These are phyloP conservation scores for Drosophila robusta DNA, from an alignment of 2,888 invertebrate genomes.

Conservation along the genomic window DNA sequence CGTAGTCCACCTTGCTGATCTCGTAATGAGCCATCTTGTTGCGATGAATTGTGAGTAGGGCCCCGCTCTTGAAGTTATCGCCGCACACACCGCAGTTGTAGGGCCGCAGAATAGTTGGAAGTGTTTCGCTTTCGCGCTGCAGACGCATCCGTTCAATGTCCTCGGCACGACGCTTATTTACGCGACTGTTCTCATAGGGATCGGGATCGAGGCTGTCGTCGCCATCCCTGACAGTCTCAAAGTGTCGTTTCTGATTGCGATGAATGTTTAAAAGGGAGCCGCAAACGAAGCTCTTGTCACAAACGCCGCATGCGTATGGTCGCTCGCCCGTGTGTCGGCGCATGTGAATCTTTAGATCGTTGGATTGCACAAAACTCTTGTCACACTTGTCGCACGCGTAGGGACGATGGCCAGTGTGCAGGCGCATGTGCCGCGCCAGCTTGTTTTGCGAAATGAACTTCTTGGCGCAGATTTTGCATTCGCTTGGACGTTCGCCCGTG, in stretches of 20 bases:
- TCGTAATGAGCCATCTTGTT: slow-evolving; percentile 66
- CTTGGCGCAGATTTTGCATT: slow-evolving; percentile 82
- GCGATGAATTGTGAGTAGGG: slow-evolving; percentile 61
- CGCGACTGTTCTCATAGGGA: slow-evolving; percentile 81
- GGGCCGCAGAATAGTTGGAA: slow-evolving; percentile 10
- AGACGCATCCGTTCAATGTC: slow-evolving; percentile 59
- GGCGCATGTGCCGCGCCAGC: slow-evolving; percentile 87
- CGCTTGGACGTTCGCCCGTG: slow-evolving; percentile 87
- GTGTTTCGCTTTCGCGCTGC: slow-evolving; percentile 25
- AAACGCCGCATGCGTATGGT: slow-evolving; percentile 88
- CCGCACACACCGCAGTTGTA: slow-evolving; percentile 63
- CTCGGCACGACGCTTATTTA: slow-evolving; percentile 62
- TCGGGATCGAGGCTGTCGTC: slow-evolving; percentile 58
- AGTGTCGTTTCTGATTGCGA: slow-evolving; percentile 88
- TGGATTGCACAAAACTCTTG: slow-evolving; percentile 88
- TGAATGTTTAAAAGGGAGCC: slow-evolving; percentile 88
- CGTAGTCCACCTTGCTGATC: slow-evolving; percentile 49
- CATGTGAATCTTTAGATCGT: slow-evolving; percentile 90
- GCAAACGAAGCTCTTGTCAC: slow-evolving; percentile 90
- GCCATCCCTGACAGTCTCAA: slow-evolving; percentile 9
- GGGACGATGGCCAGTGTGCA: slow-evolving; percentile 86
- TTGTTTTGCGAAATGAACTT: slow-evolving; percentile 88
- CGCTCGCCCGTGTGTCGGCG: slow-evolving; percentile 89
- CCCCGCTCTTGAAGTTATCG: slow-evolving; percentile 57
- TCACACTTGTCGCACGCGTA: slow-evolving; percentile 86